phyloP scores from a whole-genome alignment of 92 coral and sea anemone genomes.

The Pocillopora grandis region DNA sequence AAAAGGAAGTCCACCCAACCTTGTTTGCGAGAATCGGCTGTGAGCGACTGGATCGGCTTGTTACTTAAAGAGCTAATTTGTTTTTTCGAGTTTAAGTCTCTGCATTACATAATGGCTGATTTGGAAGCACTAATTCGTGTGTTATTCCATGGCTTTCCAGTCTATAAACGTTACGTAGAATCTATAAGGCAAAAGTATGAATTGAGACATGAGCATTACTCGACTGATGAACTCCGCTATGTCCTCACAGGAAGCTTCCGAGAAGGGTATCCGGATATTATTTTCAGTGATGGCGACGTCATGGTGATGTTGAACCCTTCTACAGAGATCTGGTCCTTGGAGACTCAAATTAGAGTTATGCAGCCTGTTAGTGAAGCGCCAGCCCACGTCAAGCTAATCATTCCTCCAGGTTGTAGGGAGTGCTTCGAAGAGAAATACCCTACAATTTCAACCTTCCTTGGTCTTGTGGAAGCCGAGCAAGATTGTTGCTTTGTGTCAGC shows the following conservation, averaged over 20 bases:
- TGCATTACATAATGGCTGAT: not conserved
- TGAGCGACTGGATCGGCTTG: too few species aligned
- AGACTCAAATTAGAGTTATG: constrained; percentile 10
- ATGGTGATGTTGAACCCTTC: constrained; percentile 1
- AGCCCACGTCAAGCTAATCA: constrained; percentile 37
- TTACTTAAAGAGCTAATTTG: too few species aligned
- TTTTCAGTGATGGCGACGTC: constrained; percentile 8
- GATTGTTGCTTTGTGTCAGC: constrained; percentile 18
- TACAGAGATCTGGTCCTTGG: constrained; percentile 13
- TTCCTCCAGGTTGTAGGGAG: constrained; percentile 9
- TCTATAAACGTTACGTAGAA: constrained; percentile 8
- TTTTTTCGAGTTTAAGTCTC: too few species aligned
- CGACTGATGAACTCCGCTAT: constrained; percentile 8
- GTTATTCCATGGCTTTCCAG: constrained; percentile 17
- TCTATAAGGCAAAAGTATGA: constrained; percentile 3
- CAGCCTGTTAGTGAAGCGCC: constrained; percentile 25
- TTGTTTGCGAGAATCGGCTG: too few species aligned
- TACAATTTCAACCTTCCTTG: constrained; percentile 20
- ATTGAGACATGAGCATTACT: not conserved
- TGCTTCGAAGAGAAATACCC: constrained; percentile 10
- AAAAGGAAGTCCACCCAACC: too few species aligned
- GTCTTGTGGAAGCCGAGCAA: constrained; percentile 15
- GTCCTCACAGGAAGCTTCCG: constrained; percentile 26
- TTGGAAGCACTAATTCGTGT: constrained; percentile 8
- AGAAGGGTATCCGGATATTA: constrained; percentile 16